Base-by-base conservation (phyloP, 2,797 vertebrate genomes). In the Silurus aristotelis region DNA sequence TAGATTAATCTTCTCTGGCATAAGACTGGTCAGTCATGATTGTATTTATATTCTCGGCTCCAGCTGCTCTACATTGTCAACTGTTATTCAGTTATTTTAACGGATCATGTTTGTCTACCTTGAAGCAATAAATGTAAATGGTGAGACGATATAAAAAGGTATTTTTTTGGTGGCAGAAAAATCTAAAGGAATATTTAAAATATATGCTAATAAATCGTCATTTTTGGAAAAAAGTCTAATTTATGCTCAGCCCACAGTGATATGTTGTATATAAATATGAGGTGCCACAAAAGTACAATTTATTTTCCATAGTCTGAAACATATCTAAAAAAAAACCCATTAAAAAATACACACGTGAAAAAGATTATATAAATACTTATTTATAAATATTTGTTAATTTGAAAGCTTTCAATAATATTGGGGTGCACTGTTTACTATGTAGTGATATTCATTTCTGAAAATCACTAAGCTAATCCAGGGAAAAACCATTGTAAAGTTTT, bases 1-100 rank as follows among this genome's bases (percentile, higher is more conserved):
- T 71, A n/a, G 52, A 15, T 71, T 71, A 82, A 58, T 82, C 27
- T 71, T 71, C 27, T 58, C 52, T 60, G 67, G 67, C 55, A 82
- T 17, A 43, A 14, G 15, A 17, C 48, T 58, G 80, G 52, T 82
- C 66, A 71, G 66, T 27, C 67, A 25, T 43, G 52, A 82, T 82
- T 81, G 27, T 31, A 80, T n/a, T 58, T 71, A 71, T 71, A 82
- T 58, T 70, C 38, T 12, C 27, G 58, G 46, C 52, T 58, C 80
- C 80, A 82, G 80, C 67, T 82, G 66, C 70, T 22, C 25, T 31
- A 67, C 46, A 20, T 52, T 56, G 38, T 56, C 48, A 82, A 67
- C 43, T 68, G 63, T 67, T 38, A 1, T 14, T 66, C 4, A 31
- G 9, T 19, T 27, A 5, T 81, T 0, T 68, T 52, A 70, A 22